Percentiles rank a stretch among this genome's conserved stretches.
Conservation (phyloP, 2,797 vertebrate genomes). For the Heteromormyrus szaboi region DNA sequence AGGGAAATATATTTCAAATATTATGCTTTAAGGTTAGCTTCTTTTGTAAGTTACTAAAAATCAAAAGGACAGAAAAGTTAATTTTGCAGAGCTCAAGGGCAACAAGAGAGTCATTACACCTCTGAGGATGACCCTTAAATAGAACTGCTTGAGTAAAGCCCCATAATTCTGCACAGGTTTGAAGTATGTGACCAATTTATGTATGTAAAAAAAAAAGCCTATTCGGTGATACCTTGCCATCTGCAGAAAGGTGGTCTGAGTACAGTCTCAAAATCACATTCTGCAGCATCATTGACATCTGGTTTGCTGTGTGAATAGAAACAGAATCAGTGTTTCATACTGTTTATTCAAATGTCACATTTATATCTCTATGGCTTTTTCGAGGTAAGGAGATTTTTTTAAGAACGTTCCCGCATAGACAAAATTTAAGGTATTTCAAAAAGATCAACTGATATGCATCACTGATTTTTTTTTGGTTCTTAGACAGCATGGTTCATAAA, state of each 20-base stretch:
- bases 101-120: background rate
- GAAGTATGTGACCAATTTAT: background rate
- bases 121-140: background rate
- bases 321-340: background rate
- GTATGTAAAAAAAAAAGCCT: background rate
- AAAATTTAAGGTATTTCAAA: background rate
- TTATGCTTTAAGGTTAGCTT: background rate
- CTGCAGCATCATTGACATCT: constrained; percentile 61
- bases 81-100: background rate
- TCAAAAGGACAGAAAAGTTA: background rate
- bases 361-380: background rate
- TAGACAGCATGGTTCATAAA: background rate
- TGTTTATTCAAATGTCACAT: background rate
- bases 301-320: constrained; percentile 47
- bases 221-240: constrained; percentile 62
- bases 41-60: background rate
- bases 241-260: constrained; percentile 65
- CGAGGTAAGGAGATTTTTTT: background rate
- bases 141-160: background rate
- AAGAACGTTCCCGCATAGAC: background rate
- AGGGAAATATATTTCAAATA: background rate
- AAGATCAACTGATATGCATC: background rate
- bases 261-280: constrained; percentile 67
- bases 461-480: background rate
- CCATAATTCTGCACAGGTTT: background rate